These are phyloP conservation scores for Drosophila tani DNA, from an alignment of 1,140 invertebrate genomes.

Conservation along the genomic window DNA sequence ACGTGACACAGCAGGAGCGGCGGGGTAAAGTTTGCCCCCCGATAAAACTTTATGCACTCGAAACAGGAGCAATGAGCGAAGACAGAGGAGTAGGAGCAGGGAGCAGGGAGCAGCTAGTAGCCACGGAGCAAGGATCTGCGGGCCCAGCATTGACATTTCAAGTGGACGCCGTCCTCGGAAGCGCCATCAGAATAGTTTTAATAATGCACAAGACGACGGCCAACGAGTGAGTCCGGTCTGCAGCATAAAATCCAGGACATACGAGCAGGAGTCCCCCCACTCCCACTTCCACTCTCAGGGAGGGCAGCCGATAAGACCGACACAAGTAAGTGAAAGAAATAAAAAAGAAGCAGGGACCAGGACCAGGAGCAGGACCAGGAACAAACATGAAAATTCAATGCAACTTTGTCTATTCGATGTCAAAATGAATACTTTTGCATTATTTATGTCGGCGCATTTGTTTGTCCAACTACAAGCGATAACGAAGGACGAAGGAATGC, in stretches of 20 bases:
- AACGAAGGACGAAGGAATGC: conserved; percentile 47
- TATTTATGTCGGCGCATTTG: conserved; percentile 78
- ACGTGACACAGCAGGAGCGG: conserved; percentile 41
- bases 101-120: background rate
- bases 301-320: conserved; percentile 61
- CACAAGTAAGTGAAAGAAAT: conserved; percentile 47
- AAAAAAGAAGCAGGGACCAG: conserved; percentile 26
- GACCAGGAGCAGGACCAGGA: background rate
- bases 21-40: conserved; percentile 21
- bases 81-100: conserved; percentile 8
- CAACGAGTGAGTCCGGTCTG: conserved; percentile 53
- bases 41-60: conserved; percentile 81
- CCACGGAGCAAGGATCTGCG: conserved; percentile 19
- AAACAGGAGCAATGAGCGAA: conserved; percentile 26
- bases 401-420: conserved; percentile 82
- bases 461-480: conserved; percentile 61
- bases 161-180: conserved; percentile 58
- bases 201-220: conserved; percentile 82
- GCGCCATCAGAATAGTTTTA: conserved; percentile 80
- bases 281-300: background rate
- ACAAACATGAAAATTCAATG: conserved; percentile 60
- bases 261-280: conserved; percentile 44
- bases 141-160: conserved; percentile 80
- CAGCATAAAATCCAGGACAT: conserved; percentile 82
- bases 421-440: conserved; percentile 82